Conservation (phyloP, 2,113 vertebrate species). For the Salvelinus fontinalis region DNA sequence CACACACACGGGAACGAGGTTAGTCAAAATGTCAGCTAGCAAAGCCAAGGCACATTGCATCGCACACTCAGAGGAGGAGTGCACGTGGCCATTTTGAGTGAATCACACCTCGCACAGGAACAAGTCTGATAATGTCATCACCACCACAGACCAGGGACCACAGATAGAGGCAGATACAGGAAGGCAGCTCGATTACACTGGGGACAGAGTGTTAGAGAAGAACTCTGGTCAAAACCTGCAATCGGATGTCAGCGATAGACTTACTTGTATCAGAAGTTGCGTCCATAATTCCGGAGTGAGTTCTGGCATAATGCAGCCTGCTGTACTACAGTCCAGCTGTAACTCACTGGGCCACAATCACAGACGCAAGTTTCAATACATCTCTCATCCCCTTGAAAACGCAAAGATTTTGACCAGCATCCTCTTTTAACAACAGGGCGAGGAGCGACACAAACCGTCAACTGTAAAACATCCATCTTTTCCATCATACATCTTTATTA, state of each 20-base stretch:
- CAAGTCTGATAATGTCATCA: constrained; percentile 26
- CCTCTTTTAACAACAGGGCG: constrained; percentile 52
- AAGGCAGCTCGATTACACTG: constrained; percentile 33
- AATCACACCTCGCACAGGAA: constrained; percentile 26
- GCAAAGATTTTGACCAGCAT: constrained; percentile 40
- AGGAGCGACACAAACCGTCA: constrained; percentile 23
- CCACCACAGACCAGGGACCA: constrained; percentile 46
- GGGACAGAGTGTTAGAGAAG: constrained; percentile 46
- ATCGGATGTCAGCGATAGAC: not conserved
- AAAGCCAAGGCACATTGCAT: constrained; percentile 29
- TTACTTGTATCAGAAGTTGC: constrained; percentile 4
- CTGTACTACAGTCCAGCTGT: no score
- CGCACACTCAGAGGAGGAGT: constrained; percentile 34
- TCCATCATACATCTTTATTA: constrained; percentile 5
- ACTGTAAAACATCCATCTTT: constrained; percentile 17
- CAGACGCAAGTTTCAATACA: constrained; percentile 3
- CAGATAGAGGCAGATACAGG: constrained; percentile 24
- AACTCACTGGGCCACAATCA: not conserved
- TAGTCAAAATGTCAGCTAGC: constrained; percentile 24
- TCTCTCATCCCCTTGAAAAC: not conserved
- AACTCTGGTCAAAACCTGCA: constrained; percentile 35
- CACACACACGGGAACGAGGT: constrained; percentile 15
- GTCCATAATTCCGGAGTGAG: not conserved
- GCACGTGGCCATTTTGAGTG: constrained; percentile 34
- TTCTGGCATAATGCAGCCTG: not conserved